Conservation (phyloP, 2,888 invertebrate genomes). For the Drymonia ruficornis region DNA sequence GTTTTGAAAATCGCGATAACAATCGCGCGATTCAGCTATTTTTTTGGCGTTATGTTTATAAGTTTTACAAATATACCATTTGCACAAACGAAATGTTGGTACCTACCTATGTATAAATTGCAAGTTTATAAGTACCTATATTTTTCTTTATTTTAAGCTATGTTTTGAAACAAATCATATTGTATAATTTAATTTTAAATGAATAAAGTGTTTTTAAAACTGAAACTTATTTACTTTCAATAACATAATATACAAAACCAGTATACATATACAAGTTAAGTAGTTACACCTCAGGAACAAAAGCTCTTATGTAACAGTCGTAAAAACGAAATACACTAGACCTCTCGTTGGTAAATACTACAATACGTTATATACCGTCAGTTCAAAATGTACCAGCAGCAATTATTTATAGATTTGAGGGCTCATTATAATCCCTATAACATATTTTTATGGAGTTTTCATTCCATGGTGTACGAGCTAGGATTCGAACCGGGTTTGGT, state of each 20-base stretch:
- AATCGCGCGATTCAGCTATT: too few species aligned
- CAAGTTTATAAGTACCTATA: constrained; percentile 12
- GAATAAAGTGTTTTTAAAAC: constrained; percentile 53
- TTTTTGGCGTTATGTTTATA: too few species aligned
- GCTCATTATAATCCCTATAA: too few species aligned
- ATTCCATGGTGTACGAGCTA: neutral
- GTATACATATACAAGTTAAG: too few species aligned
- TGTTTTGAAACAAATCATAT: constrained; percentile 29
- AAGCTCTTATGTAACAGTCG: too few species aligned
- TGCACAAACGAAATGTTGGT: constrained; percentile 31
- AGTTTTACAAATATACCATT: neutral
- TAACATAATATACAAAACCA: neutral
- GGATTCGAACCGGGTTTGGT: constrained; percentile 12
- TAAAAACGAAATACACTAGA: too few species aligned
- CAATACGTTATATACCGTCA: too few species aligned
- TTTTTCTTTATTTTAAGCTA: constrained; percentile 27
- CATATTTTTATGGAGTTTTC: too few species aligned
- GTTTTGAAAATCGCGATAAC: neutral
- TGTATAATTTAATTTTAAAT: constrained; percentile 32
- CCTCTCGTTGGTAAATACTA: too few species aligned
- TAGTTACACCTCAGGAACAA: too few species aligned
- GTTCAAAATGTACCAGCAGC: too few species aligned
- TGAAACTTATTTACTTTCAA: constrained; percentile 16
- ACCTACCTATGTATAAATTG: constrained; percentile 15
- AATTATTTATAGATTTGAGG: too few species aligned